phyloP scores from a whole-genome alignment of 2,113 vertebrate species.

The Oryzias celebensis region DNA sequence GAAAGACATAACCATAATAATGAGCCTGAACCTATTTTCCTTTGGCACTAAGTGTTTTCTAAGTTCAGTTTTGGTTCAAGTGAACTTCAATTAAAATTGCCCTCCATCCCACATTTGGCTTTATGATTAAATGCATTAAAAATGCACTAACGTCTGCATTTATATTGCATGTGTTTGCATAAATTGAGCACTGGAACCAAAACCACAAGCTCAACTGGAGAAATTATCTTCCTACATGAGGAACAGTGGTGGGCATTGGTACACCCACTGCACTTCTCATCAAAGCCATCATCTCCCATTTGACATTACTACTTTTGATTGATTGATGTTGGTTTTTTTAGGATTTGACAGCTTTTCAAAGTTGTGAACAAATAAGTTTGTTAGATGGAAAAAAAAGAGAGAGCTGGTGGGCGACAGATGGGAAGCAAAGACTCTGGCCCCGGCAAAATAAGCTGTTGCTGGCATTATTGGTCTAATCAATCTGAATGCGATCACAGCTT shows the following conservation, averaged over 20 bases:
- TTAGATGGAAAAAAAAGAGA: constrained; percentile 13
- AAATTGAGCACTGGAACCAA: constrained; percentile 1
- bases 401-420: constrained; percentile 20
- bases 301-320: not conserved
- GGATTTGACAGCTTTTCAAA: constrained; percentile 3
- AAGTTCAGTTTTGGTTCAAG: not conserved
- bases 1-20: too few relatives aligned
- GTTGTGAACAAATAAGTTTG: constrained; percentile 2
- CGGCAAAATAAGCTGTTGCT: constrained; percentile 47
- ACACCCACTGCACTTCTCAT: constrained; percentile 12
- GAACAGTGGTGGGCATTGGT: constrained; percentile 1
- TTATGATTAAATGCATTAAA: constrained; percentile 34
- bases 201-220: not conserved
- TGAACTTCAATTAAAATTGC: constrained; percentile 17
- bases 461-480: constrained; percentile 59
- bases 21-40: too few relatives aligned
- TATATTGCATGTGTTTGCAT: constrained; percentile 32
- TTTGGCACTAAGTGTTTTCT: not conserved
- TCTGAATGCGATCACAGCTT: constrained; percentile 15
- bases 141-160: constrained; percentile 35
- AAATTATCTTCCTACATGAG: constrained; percentile 6
- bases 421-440: constrained; percentile 28
- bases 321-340: not conserved
- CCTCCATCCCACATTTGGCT: constrained; percentile 14
- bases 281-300: constrained; percentile 5